Evolutionary conservation across 2,797 vertebrate genomes (phyloP).

Genomic region (Halcyon chelicuti): DNA sequence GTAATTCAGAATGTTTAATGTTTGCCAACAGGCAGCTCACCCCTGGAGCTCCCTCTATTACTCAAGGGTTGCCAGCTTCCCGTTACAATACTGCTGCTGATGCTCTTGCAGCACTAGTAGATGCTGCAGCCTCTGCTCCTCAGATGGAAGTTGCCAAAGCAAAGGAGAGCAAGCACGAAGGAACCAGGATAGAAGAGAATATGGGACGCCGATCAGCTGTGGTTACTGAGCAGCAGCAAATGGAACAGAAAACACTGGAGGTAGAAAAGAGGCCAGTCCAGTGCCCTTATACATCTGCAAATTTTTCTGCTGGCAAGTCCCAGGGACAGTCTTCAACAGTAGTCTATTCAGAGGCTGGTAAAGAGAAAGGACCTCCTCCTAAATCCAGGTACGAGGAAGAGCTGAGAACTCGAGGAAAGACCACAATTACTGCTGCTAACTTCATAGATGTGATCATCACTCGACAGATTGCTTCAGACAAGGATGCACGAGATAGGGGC

Average conservation of each 20-base stretch:
- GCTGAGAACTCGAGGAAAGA: constrained; percentile 95
- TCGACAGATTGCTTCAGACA: constrained; percentile 96
- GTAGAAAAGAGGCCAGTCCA: constrained; percentile 88
- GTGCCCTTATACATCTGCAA: constrained; percentile 87
- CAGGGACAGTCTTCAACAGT: constrained; percentile 82
- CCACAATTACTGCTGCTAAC: constrained; percentile 97
- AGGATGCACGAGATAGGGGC: constrained; percentile 93
- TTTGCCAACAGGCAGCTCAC: constrained; percentile 85
- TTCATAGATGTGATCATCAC: constrained; percentile 99
- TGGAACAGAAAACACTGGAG: constrained; percentile 86
- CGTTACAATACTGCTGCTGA: constrained; percentile 95
- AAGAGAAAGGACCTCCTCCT: constrained; percentile 92
- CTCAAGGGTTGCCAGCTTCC: constrained; percentile 83
- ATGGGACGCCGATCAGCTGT: constrained; percentile 81
- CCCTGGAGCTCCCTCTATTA: constrained; percentile 83
- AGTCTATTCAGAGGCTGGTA: constrained; percentile 85
- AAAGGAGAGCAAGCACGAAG: constrained; percentile 92
- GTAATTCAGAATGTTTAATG: neutral
- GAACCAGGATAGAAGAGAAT: constrained; percentile 86
- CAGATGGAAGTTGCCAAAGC: constrained; percentile 94
- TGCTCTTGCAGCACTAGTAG: constrained; percentile 94
- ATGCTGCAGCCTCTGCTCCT: constrained; percentile 92
- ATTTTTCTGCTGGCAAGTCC: constrained; percentile 88
- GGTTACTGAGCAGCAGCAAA: constrained; percentile 82
- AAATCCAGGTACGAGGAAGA: constrained; percentile 98